Evolutionary conservation across 2,888 invertebrate species (phyloP), one percentile per base, ranked within the genome.

Genomic region (Villa cingulata): DNA sequence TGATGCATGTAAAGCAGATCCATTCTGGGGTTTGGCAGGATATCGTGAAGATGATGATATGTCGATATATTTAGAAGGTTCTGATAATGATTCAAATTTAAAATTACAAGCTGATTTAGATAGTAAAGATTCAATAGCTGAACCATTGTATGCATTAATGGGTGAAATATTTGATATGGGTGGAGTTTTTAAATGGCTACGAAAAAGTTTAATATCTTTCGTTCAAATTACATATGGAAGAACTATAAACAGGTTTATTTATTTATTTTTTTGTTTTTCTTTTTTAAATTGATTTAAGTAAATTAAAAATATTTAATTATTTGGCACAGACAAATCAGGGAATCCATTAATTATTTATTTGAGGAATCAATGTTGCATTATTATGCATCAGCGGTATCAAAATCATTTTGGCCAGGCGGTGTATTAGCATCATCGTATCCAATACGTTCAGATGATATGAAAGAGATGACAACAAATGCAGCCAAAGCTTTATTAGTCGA

Each of bases 171-270:
- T 91, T 63, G 91, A 92, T 63, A 81, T 90, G 74, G 75, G 86
- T 45, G 91, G 91, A 0, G 83, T 89, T 27, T 89, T 90, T 63
- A 83, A 86, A 45, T 89, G 88, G 81, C 72, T 92, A 27, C 71
- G 92, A 54, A 83, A 85, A 63, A 89, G 88, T 19, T 74, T 92
- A 18, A 90, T 92, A 56, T 84, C 85, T 3, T 91, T 92, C 68
- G 90, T 92, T 20, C 91, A 91, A 70, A 83, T 89, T 50, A 86
- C 88, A 0, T 91, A 89, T 62, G 90, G 90, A n/a, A 75, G 89
- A 52, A 91, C 89, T 48, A 92, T 92, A 41, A 92, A 90, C 64
- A 80, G 84, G 78, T 83, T 70, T 45, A 40, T 27, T 27, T 27
- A 9, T 27, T 20, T 20, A 27, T 23, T 20, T 18, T 17, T 17